These are phyloP conservation scores for Drosophila aldrichi DNA, from an alignment of 2,888 invertebrate species.

Conservation along the genomic window DNA sequence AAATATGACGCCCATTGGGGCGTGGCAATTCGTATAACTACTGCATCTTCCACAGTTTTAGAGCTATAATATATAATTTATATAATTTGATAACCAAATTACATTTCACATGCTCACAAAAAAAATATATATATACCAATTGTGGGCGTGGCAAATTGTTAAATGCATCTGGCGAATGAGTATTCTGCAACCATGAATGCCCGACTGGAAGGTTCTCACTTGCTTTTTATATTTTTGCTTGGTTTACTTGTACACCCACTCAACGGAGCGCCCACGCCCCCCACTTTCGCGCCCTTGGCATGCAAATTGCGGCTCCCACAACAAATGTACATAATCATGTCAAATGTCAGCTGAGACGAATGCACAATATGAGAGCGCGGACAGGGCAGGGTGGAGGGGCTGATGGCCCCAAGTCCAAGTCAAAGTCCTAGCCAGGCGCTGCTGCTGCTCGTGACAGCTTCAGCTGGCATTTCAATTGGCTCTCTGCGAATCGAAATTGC, in stretches of 20 bases:
- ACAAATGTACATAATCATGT: slow-evolving; percentile 80
- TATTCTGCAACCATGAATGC: too few relatives aligned
- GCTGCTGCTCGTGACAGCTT: slow-evolving; percentile 23
- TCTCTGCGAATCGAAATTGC: slow-evolving; percentile 25
- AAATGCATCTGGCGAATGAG: too few relatives aligned
- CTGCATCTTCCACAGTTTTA: too few relatives aligned
- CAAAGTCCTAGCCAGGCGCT: slow-evolving; percentile 2
- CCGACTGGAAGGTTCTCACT: too few relatives aligned
- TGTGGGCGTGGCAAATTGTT: too few relatives aligned
- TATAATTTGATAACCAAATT: too few relatives aligned
- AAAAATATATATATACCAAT: too few relatives aligned
- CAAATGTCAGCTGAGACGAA: slow-evolving; percentile 75
- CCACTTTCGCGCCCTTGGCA: slow-evolving; percentile 24
- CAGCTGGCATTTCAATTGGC: slow-evolving; percentile 71
- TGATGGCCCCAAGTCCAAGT: slow-evolving; percentile 1
- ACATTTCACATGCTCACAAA: too few relatives aligned
- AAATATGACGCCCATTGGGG: too few relatives aligned
- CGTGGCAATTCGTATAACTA: too few relatives aligned
- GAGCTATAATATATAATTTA: too few relatives aligned
- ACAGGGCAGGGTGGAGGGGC: too few relatives aligned
- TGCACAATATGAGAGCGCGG: slow-evolving; percentile 7
- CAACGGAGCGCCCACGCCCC: neutral
- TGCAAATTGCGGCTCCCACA: slow-evolving; percentile 66
- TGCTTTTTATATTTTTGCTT: slow-evolving; percentile 6
- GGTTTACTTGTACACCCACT: slow-evolving; percentile 12